Evolutionary conservation across 2,888 invertebrate species (phyloP), one percentile per base, ranked within the genome.

Genomic region (Diachrysia chrysitis): DNA sequence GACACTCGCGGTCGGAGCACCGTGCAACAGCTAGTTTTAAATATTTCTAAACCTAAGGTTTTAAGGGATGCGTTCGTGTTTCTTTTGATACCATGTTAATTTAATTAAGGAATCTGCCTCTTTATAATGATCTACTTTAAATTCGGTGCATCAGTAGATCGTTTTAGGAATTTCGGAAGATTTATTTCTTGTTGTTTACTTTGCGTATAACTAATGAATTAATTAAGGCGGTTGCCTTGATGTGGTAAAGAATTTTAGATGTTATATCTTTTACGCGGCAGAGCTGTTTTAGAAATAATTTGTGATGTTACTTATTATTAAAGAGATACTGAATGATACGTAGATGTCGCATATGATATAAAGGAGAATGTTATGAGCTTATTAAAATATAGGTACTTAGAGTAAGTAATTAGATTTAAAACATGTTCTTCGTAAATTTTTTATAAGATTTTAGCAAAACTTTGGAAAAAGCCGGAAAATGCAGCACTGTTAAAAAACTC

Each of bases 211-310:
- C 37, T 63, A 69, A 68, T 69, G 65, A 66, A 64, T 66, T 66
- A 75, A 70, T 66, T 68, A 67, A 69, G 60, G 65, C 70, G 70
- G 53, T 23, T 54, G 12, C n/a, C 42, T 66, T 37, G 37, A 63
- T 63, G 58, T 62, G 66, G 23, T n/a, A n/a, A 67, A 37, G 72
- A 71, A 70, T 78, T 23, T 48, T 16, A 63, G 64, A 56, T 56
- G 35, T n/a, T 46, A 66, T 64, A 73, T 75, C 55, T 69, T 16
- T 37, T 23, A 6, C 12, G 51, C 48, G 35, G 21, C 37, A 53
- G 53, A 51, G 9, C 32, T 32, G 21, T 51, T 21, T 51, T 51
- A 17, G 21, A 51, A 10, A 51, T 51, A 51, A 51, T n/a, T n/a
- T 51, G 19, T 21, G 48, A 51, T 51, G 21, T 51, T 51, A 21